These are phyloP conservation scores for Ethmia dodecea DNA, from an alignment of 2,888 invertebrate genomes.

Conservation along the genomic window DNA sequence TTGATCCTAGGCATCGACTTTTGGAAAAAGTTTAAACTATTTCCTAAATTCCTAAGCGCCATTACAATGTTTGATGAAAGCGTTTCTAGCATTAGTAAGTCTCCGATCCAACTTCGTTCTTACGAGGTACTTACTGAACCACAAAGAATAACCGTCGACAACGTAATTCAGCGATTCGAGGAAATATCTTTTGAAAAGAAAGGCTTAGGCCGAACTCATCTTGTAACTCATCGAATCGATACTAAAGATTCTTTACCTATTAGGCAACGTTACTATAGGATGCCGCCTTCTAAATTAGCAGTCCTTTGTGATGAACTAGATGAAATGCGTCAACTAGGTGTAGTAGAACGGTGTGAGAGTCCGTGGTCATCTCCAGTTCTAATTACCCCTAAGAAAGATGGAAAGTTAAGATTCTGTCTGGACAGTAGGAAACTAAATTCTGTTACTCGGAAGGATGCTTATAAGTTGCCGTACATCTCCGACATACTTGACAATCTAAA, in stretches of 20 bases:
- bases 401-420: constrained; percentile 2
- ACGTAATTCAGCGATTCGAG: constrained; percentile 12
- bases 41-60: constrained; percentile 2
- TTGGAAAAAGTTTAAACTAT: constrained; percentile 15
- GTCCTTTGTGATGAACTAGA: constrained; percentile 15
- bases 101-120: background rate
- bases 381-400: constrained; percentile 1
- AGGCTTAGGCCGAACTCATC: constrained; percentile 19
- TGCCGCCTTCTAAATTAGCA: constrained; percentile 22
- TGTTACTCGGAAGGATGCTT: background rate
- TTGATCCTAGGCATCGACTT: constrained; percentile 21
- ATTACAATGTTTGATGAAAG: background rate
- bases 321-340: constrained; percentile 1
- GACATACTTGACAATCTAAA: constrained; percentile 13
- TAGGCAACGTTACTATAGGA: constrained; percentile 20
- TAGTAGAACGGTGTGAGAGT: constrained; percentile 4
- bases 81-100: background rate
- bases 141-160: constrained; percentile 8
- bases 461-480: constrained; percentile 16
- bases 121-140: constrained; percentile 7
- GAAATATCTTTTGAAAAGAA: constrained; percentile 17
- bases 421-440: constrained; percentile 6
- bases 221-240: constrained; percentile 20
- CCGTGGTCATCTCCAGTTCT: constrained; percentile 4
- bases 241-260: constrained; percentile 22